Evolutionary conservation across 2,797 vertebrate species (phyloP).

Genomic region (Odontamblyopus lacepedii): DNA sequence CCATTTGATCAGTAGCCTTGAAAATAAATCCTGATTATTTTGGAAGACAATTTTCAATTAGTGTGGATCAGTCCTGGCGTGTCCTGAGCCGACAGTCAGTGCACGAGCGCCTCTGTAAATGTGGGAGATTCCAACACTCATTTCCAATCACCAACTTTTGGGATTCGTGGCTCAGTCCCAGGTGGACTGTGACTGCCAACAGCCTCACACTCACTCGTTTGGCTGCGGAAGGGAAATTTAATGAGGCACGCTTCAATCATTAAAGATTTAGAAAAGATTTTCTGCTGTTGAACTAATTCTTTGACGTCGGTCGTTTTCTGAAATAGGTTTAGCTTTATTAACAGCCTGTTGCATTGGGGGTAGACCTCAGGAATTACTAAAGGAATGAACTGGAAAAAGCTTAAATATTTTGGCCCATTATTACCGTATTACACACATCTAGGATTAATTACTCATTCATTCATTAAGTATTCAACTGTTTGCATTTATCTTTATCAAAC

Average conservation of each 20-base stretch:
- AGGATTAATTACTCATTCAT: background rate
- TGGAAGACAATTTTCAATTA: conserved; percentile 54
- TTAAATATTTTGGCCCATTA: background rate
- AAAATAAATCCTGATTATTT: conserved; percentile 49
- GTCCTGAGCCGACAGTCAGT: conserved; percentile 18
- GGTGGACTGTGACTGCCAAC: conserved; percentile 41
- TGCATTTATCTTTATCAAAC: too few species aligned
- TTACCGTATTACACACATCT: background rate
- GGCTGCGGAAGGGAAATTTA: conserved; percentile 35
- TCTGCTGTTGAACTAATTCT: conserved; percentile 18
- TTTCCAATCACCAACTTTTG: conserved; percentile 51
- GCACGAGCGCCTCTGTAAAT: conserved; percentile 39
- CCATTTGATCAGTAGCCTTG: conserved; percentile 21
- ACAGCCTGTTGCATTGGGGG: background rate
- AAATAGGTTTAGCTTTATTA: background rate
- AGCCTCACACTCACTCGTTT: conserved; percentile 40
- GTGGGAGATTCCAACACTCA: conserved; percentile 36
- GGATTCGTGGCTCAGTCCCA: conserved; percentile 47
- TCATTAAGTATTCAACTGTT: too few species aligned
- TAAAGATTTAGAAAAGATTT: conserved; percentile 30
- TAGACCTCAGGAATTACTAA: background rate
- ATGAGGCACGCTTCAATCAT: conserved; percentile 33
- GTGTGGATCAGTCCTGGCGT: conserved; percentile 29
- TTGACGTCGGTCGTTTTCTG: background rate
- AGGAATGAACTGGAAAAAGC: background rate